Evolutionary conservation across 2,888 invertebrate genomes (phyloP).

Genomic region (Deroplatys truncata): DNA sequence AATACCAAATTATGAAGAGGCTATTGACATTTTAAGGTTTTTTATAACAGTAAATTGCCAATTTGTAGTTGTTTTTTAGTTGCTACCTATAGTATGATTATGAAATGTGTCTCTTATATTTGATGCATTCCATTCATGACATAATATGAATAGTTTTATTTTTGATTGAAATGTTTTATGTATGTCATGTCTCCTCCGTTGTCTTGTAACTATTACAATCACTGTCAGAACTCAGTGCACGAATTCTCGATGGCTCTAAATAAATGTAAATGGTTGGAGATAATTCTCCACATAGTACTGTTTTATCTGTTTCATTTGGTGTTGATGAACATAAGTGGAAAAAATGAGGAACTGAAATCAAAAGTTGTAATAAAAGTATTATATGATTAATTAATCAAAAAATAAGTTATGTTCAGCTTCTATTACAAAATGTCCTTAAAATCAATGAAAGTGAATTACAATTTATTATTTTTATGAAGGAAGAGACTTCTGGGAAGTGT

Average conservation of each 20-base stretch:
- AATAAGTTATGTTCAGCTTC: not conserved
- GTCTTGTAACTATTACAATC: not conserved
- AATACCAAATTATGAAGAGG: not conserved
- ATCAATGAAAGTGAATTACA: not conserved
- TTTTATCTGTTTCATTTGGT: not conserved
- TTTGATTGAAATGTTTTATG: not conserved
- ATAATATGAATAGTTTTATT: not conserved
- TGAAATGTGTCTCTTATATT: not conserved
- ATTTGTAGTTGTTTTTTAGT: not conserved
- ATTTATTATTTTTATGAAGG: not conserved
- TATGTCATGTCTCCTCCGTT: not conserved
- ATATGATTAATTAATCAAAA: not conserved
- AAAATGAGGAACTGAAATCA: not conserved
- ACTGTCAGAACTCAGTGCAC: not conserved
- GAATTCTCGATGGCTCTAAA: constrained; percentile 3
- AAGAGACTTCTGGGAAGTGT: not conserved
- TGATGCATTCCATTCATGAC: not conserved
- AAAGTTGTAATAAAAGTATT: not conserved
- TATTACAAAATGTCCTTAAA: not conserved
- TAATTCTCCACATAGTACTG: not conserved
- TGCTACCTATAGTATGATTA: not conserved
- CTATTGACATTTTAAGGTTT: not conserved
- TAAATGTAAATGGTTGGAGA: not conserved
- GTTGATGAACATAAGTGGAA: not conserved
- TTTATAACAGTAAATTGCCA: not conserved